These are phyloP conservation scores for Heliornis fulica DNA, from an alignment of 2,113 vertebrate species.

Conservation along the genomic window DNA sequence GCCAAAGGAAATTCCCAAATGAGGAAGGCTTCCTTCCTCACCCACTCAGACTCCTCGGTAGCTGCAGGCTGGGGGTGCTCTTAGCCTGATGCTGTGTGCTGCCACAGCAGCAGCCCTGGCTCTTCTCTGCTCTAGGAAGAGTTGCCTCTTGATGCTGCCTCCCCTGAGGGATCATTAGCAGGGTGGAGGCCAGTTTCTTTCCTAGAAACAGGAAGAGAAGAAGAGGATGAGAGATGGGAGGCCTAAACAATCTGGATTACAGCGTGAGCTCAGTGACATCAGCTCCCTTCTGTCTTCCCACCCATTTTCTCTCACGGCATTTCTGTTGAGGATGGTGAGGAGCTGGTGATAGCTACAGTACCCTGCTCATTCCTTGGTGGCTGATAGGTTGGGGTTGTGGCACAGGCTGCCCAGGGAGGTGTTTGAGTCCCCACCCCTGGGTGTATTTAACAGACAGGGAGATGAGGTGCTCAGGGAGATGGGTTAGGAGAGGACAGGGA, in stretches of 20 bases:
- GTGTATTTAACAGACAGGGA: too few species aligned
- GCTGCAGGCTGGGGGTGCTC: background rate
- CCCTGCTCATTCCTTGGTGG: background rate
- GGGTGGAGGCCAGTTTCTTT: slow-evolving; percentile 50
- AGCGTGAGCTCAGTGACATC: slow-evolving; percentile 7
- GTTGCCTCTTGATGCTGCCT: slow-evolving; percentile 46
- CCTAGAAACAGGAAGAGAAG: slow-evolving; percentile 66
- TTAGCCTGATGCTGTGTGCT: background rate
- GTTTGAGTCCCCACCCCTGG: too few species aligned
- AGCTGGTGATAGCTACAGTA: background rate
- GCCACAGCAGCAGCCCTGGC: slow-evolving; percentile 12
- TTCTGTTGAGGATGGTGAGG: background rate
- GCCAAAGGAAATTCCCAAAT: background rate
- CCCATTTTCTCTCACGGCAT: slow-evolving; percentile 7
- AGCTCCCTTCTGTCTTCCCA: slow-evolving; percentile 40
- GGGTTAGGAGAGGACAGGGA: too few species aligned
- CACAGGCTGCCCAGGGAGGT: too few species aligned
- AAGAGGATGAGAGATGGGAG: slow-evolving; percentile 36
- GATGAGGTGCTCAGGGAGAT: too few species aligned
- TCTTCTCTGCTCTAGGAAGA: slow-evolving; percentile 16
- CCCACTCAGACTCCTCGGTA: background rate
- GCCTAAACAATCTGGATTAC: slow-evolving; percentile 29
- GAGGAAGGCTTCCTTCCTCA: background rate
- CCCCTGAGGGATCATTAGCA: slow-evolving; percentile 25
- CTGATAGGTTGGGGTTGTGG: too few species aligned